Conservation (phyloP, 2,888 invertebrate genomes). For the Cerastis leucographa region DNA sequence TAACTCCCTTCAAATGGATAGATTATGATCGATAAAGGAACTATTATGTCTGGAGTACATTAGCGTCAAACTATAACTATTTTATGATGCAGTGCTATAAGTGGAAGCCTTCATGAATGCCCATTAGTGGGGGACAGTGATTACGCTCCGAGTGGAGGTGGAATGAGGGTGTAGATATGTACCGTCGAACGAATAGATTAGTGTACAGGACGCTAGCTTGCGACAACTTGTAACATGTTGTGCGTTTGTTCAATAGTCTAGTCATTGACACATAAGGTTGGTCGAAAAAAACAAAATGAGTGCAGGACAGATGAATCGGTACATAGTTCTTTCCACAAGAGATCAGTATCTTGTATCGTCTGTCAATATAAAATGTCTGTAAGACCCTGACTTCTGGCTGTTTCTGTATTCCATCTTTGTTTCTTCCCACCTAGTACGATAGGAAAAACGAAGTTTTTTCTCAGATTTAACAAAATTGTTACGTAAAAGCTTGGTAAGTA, state of each 20-base stretch:
- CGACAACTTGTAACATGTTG: slow-evolving; percentile 6
- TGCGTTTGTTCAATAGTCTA: not conserved
- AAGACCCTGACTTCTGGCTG: not conserved
- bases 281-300: not conserved
- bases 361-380: not conserved
- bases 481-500: not conserved
- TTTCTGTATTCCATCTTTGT: not conserved
- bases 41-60: slow-evolving; percentile 35
- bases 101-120: slow-evolving; percentile 64
- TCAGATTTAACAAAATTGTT: not conserved
- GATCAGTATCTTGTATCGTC: not conserved
- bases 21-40: slow-evolving; percentile 36
- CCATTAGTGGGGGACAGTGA: slow-evolving; percentile 69
- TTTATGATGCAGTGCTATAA: slow-evolving; percentile 61
- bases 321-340: not conserved
- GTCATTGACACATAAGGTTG: not conserved
- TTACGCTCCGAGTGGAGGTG: slow-evolving; percentile 73
- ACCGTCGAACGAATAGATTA: not conserved
- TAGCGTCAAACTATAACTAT: slow-evolving; percentile 44
- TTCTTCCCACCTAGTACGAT: not conserved
- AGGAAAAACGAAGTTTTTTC: not conserved
- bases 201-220: not conserved
- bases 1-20: slow-evolving; percentile 35
- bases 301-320: slow-evolving; percentile 1
- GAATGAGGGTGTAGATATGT: slow-evolving; percentile 64